Evolutionary conservation across 2,888 invertebrate species (phyloP).

Genomic region (Lasioglossum morio): DNA sequence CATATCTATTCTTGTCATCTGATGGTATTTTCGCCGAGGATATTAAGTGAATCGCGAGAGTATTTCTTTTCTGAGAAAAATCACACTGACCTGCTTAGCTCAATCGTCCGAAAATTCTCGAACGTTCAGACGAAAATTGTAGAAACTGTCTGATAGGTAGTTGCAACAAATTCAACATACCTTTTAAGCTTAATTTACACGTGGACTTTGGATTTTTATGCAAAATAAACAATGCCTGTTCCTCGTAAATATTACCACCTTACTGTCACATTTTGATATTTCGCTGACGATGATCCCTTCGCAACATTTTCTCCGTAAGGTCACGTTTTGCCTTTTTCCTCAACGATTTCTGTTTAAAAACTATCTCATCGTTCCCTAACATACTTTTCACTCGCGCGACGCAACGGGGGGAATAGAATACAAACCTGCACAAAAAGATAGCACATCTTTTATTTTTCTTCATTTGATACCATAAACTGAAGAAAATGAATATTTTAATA

Average conservation of each 20-base stretch:
- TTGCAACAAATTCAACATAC: neutral
- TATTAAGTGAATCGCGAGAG: constrained; percentile 28
- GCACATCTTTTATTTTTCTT: too few relatives aligned
- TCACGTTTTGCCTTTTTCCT: neutral
- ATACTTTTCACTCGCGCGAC: neutral
- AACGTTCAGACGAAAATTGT: neutral
- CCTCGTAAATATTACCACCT: too few relatives aligned
- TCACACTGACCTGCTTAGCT: neutral
- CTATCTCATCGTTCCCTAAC: neutral
- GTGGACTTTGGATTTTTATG: neutral
- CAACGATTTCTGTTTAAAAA: neutral
- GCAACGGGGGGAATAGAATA: neutral
- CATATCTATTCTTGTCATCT: constrained; percentile 19
- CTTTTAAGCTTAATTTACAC: neutral
- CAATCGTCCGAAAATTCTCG: neutral
- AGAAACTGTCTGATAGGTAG: neutral
- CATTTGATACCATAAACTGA: too few relatives aligned
- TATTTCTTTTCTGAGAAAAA: neutral
- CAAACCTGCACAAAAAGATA: neutral
- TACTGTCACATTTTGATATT: neutral
- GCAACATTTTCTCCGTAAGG: neutral
- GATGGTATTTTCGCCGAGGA: neutral
- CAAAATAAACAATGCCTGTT: neutral
- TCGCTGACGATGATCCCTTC: neutral
- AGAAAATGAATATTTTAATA: too few relatives aligned